phyloP scores from a whole-genome alignment of 2,797 vertebrate genomes.

The Parotocinclus haroldoi region DNA sequence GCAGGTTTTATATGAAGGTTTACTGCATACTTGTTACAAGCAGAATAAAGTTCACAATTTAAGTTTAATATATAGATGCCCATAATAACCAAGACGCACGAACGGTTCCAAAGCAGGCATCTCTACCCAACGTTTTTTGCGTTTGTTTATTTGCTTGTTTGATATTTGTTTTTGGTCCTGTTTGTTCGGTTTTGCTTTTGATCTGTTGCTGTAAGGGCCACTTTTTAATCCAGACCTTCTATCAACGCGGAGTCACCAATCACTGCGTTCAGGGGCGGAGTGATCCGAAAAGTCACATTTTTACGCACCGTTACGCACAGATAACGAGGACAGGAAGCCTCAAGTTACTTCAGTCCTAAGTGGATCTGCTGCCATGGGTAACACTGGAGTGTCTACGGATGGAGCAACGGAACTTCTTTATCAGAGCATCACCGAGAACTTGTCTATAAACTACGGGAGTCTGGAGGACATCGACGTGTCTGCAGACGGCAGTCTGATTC shows the following conservation, averaged over 20 bases:
- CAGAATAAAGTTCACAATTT: too few species aligned
- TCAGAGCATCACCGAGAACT: slow-evolving; percentile 51
- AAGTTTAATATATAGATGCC: too few species aligned
- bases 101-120: too few species aligned
- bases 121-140: too few species aligned
- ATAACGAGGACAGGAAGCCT: neutral
- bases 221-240: neutral
- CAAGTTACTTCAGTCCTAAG: neutral
- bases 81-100: too few species aligned
- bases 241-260: neutral
- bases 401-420: slow-evolving; percentile 52
- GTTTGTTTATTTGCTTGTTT: too few species aligned
- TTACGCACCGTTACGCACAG: slow-evolving; percentile 2
- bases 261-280: neutral
- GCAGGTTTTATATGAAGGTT: too few species aligned
- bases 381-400: slow-evolving; percentile 9
- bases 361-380: slow-evolving; percentile 15
- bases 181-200: too few species aligned
- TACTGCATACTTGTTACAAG: too few species aligned
- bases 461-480: slow-evolving; percentile 68
- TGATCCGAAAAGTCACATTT: neutral
- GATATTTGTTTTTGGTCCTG: too few species aligned
- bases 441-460: slow-evolving; percentile 52
- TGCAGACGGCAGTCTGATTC: slow-evolving; percentile 59
- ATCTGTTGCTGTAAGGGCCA: too few species aligned